phyloP scores from a whole-genome alignment of 2,113 vertebrate genomes.

The Lamprotornis superbus region DNA sequence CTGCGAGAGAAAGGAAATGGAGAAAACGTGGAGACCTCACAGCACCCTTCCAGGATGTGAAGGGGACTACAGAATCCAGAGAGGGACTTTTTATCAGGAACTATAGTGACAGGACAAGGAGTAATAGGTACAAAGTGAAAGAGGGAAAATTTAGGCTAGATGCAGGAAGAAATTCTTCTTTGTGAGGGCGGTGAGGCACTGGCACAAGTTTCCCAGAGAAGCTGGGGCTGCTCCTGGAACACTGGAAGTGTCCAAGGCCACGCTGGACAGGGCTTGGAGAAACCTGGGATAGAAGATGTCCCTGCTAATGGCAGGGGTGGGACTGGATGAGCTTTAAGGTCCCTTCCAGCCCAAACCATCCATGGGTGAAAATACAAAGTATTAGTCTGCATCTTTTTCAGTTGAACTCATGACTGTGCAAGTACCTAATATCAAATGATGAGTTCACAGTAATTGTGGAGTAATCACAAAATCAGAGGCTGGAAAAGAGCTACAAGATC shows the following conservation, averaged over 20 bases:
- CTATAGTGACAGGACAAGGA: not conserved
- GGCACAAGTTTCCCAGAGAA: fast-evolving
- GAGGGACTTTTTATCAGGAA: not conserved
- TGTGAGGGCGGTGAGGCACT: not conserved
- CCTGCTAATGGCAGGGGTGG: not conserved
- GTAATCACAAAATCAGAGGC: not conserved
- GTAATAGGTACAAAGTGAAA: not conserved
- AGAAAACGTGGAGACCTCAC: fast-evolving
- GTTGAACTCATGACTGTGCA: not conserved
- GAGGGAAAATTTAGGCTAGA: no score
- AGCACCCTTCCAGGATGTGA: not conserved
- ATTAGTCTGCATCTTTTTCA: fast-evolving
- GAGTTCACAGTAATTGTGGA: not conserved
- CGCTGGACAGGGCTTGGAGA: fast-evolving
- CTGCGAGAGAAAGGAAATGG: constrained; percentile 46
- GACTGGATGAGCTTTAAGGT: fast-evolving
- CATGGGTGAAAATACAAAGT: not conserved
- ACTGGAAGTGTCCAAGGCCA: not conserved
- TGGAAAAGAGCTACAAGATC: not conserved
- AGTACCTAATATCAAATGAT: not conserved
- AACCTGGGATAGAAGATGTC: fast-evolving
- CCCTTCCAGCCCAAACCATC: not conserved
- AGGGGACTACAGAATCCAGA: not conserved
- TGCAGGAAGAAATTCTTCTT: not conserved
- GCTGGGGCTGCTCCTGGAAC: not conserved